These are phyloP conservation scores for Megalopta genalis DNA, from an alignment of 1,140 invertebrate species.

Conservation along the genomic window DNA sequence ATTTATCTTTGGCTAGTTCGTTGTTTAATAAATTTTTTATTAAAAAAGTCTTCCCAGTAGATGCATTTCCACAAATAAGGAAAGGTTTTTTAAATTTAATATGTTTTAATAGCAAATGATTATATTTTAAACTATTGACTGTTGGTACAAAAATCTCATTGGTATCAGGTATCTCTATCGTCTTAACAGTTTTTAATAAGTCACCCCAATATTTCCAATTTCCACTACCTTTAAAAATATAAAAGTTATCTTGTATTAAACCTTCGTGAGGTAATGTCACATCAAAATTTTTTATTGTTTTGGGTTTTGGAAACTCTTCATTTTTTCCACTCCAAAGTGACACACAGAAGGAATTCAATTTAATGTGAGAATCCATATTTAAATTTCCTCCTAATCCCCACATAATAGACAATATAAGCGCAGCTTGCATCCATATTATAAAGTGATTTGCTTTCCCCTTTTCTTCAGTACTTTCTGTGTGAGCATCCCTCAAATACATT, in stretches of 20 bases:
- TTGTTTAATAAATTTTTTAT: slow-evolving; percentile 83
- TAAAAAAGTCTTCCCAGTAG: slow-evolving; percentile 85
- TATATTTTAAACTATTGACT: slow-evolving; percentile 82
- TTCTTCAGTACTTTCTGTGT: slow-evolving; percentile 64
- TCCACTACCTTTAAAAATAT: slow-evolving; percentile 77
- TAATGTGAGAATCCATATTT: slow-evolving; percentile 78
- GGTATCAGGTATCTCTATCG: slow-evolving; percentile 42
- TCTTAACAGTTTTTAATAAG: slow-evolving; percentile 75
- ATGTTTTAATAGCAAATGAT: slow-evolving; percentile 76
- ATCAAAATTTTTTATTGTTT: slow-evolving; percentile 81
- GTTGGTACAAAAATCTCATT: slow-evolving; percentile 83
- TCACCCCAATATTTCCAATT: slow-evolving; percentile 81
- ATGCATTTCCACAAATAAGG: slow-evolving; percentile 83
- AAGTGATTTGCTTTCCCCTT: slow-evolving; percentile 71
- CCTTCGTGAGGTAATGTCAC: slow-evolving; percentile 81
- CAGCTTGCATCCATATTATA: slow-evolving; percentile 80
- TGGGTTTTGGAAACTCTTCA: slow-evolving; percentile 79
- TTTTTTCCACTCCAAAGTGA: slow-evolving; percentile 73
- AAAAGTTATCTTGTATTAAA: slow-evolving; percentile 83
- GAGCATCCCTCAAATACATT: slow-evolving; percentile 80
- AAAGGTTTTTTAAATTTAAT: slow-evolving; percentile 80
- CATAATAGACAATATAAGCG: slow-evolving; percentile 82
- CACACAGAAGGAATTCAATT: slow-evolving; percentile 83
- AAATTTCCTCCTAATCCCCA: slow-evolving; percentile 84
- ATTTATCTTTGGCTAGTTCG: slow-evolving; percentile 79